Base-by-base conservation (phyloP, 2,797 vertebrate species). In the Platalea minor region DNA sequence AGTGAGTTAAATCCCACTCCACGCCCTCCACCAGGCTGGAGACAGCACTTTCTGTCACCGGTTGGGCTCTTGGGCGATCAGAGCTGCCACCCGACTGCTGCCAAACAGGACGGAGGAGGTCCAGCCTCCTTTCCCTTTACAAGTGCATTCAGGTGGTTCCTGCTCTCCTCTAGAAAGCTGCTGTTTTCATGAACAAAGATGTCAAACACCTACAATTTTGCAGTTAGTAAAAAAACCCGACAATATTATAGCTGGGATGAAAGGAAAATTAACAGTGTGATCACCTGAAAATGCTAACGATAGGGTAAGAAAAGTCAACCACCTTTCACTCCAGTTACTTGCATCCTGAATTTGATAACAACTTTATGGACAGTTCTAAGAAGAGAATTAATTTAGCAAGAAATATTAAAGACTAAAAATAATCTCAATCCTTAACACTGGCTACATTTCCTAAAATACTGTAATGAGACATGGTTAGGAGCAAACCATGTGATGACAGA, bases 41-140 rank as follows among this genome's bases (percentile, higher is more conserved):
- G 67, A 68, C 0, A 0, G 78, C 4, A 4, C 21, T 82, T 61
- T 56, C 35, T 77, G 35, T 63, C 80, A 70, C 29, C 4, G 3
- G 20, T 17, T 0, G 0, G 19, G 60, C 48, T 78, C 53, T 13
- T 18, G 64, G 41, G 53, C 0, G 0, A 76, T 4, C 17, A 2
- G 1, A 64, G 50, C 50, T 76, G 50, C 33, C n/a, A 63, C 18
- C 18, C 0, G 0, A 59, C 77, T 1, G 1, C 53, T 70, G 41
- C 43, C 64, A 88, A 61, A 46, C 17, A 56, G 7, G 8, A 53
- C 0, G 0, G 37, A 89, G 20, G 17, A 68, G 17, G 21, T 48
- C 46, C 82, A 85, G 11, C 24, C 29, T 63, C 53, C 26, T 37
- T 43, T 69, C 31, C 53, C 60, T 91, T 80, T 39, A 48, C 15